Base-by-base conservation (phyloP, 1,140 invertebrate genomes). In the Anagrus nilaparvatae region DNA sequence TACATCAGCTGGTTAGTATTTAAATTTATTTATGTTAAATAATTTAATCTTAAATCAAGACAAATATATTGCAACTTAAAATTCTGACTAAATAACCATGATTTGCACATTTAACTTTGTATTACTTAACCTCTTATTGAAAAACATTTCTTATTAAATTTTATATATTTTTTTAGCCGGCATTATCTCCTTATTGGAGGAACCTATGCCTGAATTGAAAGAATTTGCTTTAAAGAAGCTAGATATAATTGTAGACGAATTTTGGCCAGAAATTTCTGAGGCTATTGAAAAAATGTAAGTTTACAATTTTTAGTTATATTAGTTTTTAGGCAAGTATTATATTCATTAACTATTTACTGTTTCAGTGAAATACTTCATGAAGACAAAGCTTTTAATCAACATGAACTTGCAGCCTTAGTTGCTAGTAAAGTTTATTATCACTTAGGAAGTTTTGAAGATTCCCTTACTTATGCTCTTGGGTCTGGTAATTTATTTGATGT, bases 351-450 rank as follows among this genome's bases (percentile, higher is more conserved):
- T 29, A 21, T 44, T 30, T 46, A 46, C 46, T 7, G 46, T 4
- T 44, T 38, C 54, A 85, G 81, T 58, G 94, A 98, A 75, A 90
- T 94, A 54, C 72, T 99, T 14, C 87, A 95, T 61, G 95, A 98
- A 71, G 87, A 97, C 58, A 79, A 84, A 54, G 67, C 64, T 10
- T 98, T 98, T 58, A 77, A 78, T 17, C 82, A 96, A 54, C 82
- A 89, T 55, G 79, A 96, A 53, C 65, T 97, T 31, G 96, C 96
- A 36, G 94, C 95, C 19, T 75, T 99, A 47, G 91, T 99, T 18
- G 94, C 93, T 5, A 97, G 94, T 50, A 99, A 99, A 72, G 92
- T 98, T 5, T 98, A 97, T 59, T 97, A 97, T 68, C 93, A 99
- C 67, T 72, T 99, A 35, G 93, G 93, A 20, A 88, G 89, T 5